Percentiles rank a stretch among this genome's conserved stretches.
These are phyloP conservation scores for Clostera curtula DNA, from an alignment of 2,888 invertebrate genomes.

Conservation along the genomic window DNA sequence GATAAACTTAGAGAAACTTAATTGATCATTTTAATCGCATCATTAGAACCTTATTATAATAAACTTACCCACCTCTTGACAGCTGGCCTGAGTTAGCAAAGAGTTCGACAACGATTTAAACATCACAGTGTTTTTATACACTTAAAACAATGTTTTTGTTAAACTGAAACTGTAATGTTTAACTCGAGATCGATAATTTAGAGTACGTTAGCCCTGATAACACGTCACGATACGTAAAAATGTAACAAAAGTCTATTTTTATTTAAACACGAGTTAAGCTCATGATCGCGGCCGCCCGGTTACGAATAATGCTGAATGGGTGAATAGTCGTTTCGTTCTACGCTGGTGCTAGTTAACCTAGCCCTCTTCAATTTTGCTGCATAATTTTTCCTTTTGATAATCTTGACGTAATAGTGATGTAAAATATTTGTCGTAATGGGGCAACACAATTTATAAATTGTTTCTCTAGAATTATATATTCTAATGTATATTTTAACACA, in stretches of 20 bases:
- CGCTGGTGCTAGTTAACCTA: slow-evolving; percentile 8
- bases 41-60: slow-evolving; percentile 11
- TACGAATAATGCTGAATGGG: slow-evolving; percentile 29
- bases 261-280: slow-evolving; percentile 57
- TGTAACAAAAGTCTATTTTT: slow-evolving; percentile 67
- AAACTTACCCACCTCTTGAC: slow-evolving; percentile 87
- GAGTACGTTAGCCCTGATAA: slow-evolving; percentile 57
- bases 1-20: slow-evolving; percentile 7
- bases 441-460: too few relatives aligned
- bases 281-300: slow-evolving; percentile 58
- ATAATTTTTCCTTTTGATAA: slow-evolving; percentile 21
- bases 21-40: slow-evolving; percentile 9
- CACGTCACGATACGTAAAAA: slow-evolving; percentile 65
- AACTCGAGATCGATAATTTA: slow-evolving; percentile 35
- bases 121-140: slow-evolving; percentile 74
- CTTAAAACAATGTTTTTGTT: slow-evolving; percentile 40
- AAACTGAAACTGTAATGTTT: slow-evolving; percentile 40
- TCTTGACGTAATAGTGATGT: slow-evolving; percentile 38
- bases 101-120: slow-evolving; percentile 77
- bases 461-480: too few relatives aligned
- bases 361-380: slow-evolving; percentile 27
- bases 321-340: slow-evolving; percentile 20
- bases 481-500: too few relatives aligned
- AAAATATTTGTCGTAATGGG: too few relatives aligned
- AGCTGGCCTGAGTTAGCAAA: slow-evolving; percentile 78